Conservation (phyloP, 2,888 invertebrate species). For the Horisme vitalbata region DNA sequence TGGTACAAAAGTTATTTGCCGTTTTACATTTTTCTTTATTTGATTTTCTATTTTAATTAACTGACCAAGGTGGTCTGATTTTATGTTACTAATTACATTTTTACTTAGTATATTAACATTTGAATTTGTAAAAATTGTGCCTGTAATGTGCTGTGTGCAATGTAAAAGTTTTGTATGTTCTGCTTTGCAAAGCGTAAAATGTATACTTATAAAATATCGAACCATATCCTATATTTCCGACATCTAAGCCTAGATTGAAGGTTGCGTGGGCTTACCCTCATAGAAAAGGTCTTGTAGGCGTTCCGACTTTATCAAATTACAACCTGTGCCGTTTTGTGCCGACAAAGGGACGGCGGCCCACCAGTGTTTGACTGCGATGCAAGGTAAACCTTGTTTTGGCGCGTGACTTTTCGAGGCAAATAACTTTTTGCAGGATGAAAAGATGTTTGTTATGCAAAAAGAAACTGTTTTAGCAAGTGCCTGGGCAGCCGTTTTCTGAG, state of each 20-base stretch:
- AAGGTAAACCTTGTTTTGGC: conserved; percentile 43
- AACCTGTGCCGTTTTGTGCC: conserved; percentile 79
- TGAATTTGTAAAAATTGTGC: too few species aligned
- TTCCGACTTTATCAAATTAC: conserved; percentile 81
- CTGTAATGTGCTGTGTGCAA: too few species aligned
- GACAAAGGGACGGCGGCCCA: conserved; percentile 71
- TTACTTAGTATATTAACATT: too few species aligned
- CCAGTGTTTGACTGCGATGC: conserved; percentile 47
- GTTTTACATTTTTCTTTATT: too few species aligned
- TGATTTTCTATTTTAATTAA: too few species aligned
- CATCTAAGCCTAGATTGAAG: conserved; percentile 54
- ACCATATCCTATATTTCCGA: conserved; percentile 40
- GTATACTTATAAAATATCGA: background rate
- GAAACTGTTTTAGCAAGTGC: conserved; percentile 8
- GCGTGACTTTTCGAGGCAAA: conserved; percentile 36
- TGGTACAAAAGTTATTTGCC: too few species aligned
- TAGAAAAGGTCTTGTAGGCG: conserved; percentile 77
- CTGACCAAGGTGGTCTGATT: too few species aligned
- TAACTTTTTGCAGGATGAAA: conserved; percentile 14
- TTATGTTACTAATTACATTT: too few species aligned
- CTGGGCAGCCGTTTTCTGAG: too few species aligned
- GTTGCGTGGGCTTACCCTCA: conserved; percentile 74
- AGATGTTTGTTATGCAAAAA: conserved; percentile 17
- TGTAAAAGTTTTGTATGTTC: too few species aligned
- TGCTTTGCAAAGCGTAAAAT: too few species aligned